A percentile compares a stretch with the other conserved stretches of the same genome.
Conservation (phyloP, 1,140 invertebrate genomes). For the Microplitis mediator region DNA sequence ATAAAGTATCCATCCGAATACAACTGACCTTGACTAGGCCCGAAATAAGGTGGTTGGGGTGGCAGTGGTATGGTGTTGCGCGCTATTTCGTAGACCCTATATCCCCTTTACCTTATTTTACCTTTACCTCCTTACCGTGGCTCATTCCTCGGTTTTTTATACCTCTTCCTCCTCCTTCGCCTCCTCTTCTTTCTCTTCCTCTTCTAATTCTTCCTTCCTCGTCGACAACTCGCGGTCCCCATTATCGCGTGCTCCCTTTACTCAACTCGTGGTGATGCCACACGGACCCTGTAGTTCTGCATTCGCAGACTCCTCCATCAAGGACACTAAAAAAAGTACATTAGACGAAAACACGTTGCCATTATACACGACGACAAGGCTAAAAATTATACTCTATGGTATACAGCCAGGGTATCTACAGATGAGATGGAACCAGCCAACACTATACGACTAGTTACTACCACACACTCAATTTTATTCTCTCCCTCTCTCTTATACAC, state of each 20-base stretch:
- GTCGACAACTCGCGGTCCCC: slow-evolving; percentile 21
- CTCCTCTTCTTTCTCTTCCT: background rate
- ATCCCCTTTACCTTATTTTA: slow-evolving; percentile 37
- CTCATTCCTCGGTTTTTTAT: too few species aligned
- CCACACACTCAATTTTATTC: slow-evolving; percentile 11
- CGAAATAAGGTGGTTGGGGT: slow-evolving; percentile 56
- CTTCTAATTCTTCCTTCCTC: background rate
- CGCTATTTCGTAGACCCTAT: slow-evolving; percentile 43
- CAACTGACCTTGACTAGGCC: slow-evolving; percentile 59
- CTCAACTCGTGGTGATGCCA: slow-evolving; percentile 11
- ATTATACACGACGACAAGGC: slow-evolving; percentile 29
- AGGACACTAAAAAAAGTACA: slow-evolving; percentile 64
- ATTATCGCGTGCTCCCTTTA: background rate
- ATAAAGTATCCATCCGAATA: too few species aligned
- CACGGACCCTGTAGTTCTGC: slow-evolving; percentile 57
- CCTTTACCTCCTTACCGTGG: too few species aligned
- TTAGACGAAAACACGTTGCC: slow-evolving; percentile 63
- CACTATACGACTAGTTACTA: slow-evolving; percentile 8
- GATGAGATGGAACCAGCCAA: too few species aligned
- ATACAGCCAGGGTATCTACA: background rate
- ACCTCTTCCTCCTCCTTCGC: background rate
- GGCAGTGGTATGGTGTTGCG: slow-evolving; percentile 26
- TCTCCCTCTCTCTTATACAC: background rate
- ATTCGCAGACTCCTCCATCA: slow-evolving; percentile 64
- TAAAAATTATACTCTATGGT: slow-evolving; percentile 25